A percentile compares a stretch with the other conserved stretches of the same genome.
Evolutionary conservation across 2,888 invertebrate genomes (phyloP).

Genomic region (Drosophila monieri): DNA sequence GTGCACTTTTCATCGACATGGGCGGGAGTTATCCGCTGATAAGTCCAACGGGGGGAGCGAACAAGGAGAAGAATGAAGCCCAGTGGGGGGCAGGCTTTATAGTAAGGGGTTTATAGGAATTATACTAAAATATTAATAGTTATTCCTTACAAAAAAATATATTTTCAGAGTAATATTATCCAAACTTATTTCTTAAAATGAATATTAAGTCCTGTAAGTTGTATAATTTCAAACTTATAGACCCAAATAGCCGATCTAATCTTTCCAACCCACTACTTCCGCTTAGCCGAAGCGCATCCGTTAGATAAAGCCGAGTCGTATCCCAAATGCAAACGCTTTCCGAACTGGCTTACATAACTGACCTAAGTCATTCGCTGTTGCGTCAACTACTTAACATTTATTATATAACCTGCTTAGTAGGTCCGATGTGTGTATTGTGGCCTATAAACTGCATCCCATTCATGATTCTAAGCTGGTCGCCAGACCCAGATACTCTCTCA

Average conservation of each 20-base stretch:
- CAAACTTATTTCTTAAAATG: too few species aligned
- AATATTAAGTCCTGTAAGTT: background rate
- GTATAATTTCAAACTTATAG: background rate
- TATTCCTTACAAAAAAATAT: background rate
- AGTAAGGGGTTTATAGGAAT: background rate
- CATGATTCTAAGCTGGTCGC: constrained; percentile 61
- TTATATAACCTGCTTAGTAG: constrained; percentile 31
- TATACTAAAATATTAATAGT: background rate
- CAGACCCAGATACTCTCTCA: constrained; percentile 41
- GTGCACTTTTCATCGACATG: constrained; percentile 43
- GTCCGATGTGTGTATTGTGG: constrained; percentile 10
- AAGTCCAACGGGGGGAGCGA: background rate
- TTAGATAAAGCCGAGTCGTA: constrained; percentile 25
- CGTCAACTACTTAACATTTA: constrained; percentile 47
- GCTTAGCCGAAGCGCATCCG: constrained; percentile 28
- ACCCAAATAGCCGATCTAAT: background rate
- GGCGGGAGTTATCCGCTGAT: constrained; percentile 35
- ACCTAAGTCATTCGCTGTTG: constrained; percentile 58
- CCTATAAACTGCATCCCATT: constrained; percentile 55
- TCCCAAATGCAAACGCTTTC: constrained; percentile 25
- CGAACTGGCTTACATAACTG: constrained; percentile 61
- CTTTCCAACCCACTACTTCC: constrained; percentile 25
- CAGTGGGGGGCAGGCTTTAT: background rate
- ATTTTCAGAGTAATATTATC: too few species aligned
- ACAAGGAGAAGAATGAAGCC: background rate